These are phyloP conservation scores for Heliconius ethilla DNA, from an alignment of 2,888 invertebrate species.

Conservation along the genomic window DNA sequence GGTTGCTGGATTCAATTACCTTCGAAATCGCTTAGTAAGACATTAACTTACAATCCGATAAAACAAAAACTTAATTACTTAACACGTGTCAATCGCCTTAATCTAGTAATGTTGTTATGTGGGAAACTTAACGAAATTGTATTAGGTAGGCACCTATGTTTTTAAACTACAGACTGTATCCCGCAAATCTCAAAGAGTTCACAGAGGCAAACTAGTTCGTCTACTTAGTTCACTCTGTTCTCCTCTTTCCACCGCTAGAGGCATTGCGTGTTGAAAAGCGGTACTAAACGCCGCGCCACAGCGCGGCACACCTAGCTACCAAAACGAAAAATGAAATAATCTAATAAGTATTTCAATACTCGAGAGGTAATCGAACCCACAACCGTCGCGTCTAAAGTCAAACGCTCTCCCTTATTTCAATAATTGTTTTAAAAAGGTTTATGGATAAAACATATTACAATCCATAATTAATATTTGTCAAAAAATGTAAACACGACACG, in stretches of 20 bases:
- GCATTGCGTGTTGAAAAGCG: too few species aligned
- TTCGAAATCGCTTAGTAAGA: constrained; percentile 16
- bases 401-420: background rate
- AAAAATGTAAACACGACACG: background rate
- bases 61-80: constrained; percentile 21
- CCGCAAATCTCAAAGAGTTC: too few species aligned
- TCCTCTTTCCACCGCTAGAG: too few species aligned
- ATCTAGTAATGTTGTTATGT: background rate
- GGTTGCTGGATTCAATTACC: constrained; percentile 26
- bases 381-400: too few species aligned
- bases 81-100: constrained; percentile 8
- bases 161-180: too few species aligned
- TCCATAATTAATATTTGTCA: background rate
- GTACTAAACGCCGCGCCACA: too few species aligned
- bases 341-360: too few species aligned
- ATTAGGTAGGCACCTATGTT: background rate
- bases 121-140: background rate
- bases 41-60: constrained; percentile 24
- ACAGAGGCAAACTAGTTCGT: too few species aligned
- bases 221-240: too few species aligned
- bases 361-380: too few species aligned
- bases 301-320: too few species aligned
- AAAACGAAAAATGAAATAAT: too few species aligned
- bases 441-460: background rate
- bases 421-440: background rate